Evolutionary conservation across 92 coral and sea anemone species (phyloP).

Genomic region (Paramuricea clavata): DNA sequence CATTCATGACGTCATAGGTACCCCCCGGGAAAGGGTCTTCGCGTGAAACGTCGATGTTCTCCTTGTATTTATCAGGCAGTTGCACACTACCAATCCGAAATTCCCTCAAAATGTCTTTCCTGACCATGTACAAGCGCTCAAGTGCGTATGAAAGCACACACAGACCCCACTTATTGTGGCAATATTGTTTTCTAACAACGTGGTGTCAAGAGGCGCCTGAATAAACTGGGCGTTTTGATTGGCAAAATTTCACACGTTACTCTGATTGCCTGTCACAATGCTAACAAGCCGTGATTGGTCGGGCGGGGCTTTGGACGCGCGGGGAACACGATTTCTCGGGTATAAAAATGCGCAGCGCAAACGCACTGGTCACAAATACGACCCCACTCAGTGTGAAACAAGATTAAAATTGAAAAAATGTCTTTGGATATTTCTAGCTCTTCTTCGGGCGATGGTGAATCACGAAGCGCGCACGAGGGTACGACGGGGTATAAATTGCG

Average conservation of each 20-base stretch:
- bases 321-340: neutral
- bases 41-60: too few relatives aligned
- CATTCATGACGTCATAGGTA: too few relatives aligned
- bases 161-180: neutral
- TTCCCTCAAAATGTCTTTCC: too few relatives aligned
- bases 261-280: slow-evolving; percentile 38
- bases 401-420: neutral
- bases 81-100: too few relatives aligned
- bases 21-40: too few relatives aligned
- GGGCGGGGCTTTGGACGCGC: slow-evolving; percentile 88
- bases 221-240: slow-evolving; percentile 39
- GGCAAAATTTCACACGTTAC: slow-evolving; percentile 44
- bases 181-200: neutral
- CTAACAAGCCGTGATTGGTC: slow-evolving; percentile 94
- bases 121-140: too few relatives aligned
- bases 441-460: slow-evolving; percentile 32
- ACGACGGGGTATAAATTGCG: slow-evolving; percentile 78
- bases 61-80: too few relatives aligned
- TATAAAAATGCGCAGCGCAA: neutral
- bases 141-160: too few relatives aligned
- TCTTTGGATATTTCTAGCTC: too few relatives aligned
- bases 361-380: neutral
- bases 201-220: neutral
- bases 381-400: slow-evolving; percentile 16
- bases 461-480: neutral